These are phyloP conservation scores for Drosophila quinaria DNA, from an alignment of 2,888 invertebrate species.

Conservation along the genomic window DNA sequence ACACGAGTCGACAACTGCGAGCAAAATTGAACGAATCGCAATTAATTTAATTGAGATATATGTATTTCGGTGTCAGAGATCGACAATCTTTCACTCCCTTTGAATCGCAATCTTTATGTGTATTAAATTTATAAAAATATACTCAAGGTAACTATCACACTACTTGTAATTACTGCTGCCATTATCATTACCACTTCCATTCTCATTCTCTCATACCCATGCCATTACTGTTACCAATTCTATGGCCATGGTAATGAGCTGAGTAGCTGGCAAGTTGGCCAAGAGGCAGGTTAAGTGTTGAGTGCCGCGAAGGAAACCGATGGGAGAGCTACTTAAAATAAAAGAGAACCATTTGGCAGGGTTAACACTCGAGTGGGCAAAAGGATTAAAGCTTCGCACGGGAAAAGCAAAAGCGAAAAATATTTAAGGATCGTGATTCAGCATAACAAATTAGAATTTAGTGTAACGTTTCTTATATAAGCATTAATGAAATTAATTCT, in stretches of 20 bases:
- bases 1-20: constrained; percentile 10
- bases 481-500: background rate
- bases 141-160: constrained; percentile 17
- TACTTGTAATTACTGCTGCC: constrained; percentile 38
- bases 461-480: background rate
- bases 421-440: constrained; percentile 1
- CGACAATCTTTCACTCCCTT: background rate
- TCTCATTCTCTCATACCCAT: constrained; percentile 18
- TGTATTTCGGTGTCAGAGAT: constrained; percentile 9
- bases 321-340: constrained; percentile 38
- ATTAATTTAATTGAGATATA: constrained; percentile 73
- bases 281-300: constrained; percentile 45
- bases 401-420: background rate
- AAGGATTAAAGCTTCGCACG: constrained; percentile 17
- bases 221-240: constrained; percentile 34
- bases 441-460: background rate
- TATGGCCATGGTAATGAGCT: constrained; percentile 69
- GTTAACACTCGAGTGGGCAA: constrained; percentile 11
- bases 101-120: background rate
- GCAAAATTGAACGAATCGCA: constrained; percentile 49
- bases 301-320: constrained; percentile 28
- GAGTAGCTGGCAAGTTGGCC: constrained; percentile 36
- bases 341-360: constrained; percentile 14
- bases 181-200: constrained; percentile 26
- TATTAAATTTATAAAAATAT: background rate